phyloP scores from a whole-genome alignment of 2,797 vertebrate genomes.

The Scomberomorus guttatus region DNA sequence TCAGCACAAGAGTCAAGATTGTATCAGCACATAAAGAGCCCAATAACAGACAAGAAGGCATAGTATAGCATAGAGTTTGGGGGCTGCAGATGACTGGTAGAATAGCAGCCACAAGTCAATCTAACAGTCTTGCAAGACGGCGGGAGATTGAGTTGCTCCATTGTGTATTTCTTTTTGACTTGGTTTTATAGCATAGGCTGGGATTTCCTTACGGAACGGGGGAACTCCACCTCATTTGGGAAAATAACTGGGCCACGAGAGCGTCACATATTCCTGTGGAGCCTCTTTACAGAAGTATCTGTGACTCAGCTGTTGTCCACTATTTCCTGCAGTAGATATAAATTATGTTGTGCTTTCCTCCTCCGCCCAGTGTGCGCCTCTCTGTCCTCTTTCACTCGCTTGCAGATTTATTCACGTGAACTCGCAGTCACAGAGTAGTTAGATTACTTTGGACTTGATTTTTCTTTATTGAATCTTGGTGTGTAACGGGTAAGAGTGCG shows the following conservation, averaged over 20 bases:
- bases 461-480: conserved; percentile 23
- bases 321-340: conserved; percentile 28
- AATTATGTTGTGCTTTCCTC: neutral
- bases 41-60: conserved; percentile 5
- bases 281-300: conserved; percentile 21
- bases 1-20: conserved; percentile 26
- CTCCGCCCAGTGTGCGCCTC: neutral
- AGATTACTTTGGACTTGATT: conserved; percentile 31
- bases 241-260: conserved; percentile 7
- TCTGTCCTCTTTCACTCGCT: conserved; percentile 18
- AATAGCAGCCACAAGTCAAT: conserved; percentile 6
- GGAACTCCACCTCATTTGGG: conserved; percentile 14
- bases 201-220: conserved; percentile 37
- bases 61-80: neutral
- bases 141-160: conserved; percentile 23
- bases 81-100: conserved; percentile 15
- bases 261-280: neutral
- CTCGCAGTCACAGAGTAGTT: neutral
- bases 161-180: conserved; percentile 24
- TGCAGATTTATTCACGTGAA: conserved; percentile 21
- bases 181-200: conserved; percentile 22
- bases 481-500: neutral
- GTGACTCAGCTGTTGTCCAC: conserved; percentile 31
- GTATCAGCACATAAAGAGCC: conserved; percentile 35
- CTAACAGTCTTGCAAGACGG: conserved; percentile 8